Percentiles rank a stretch among this genome's conserved stretches.
Evolutionary conservation across 2,797 vertebrate species (phyloP).

Genomic region (Erethizon dorsatum): DNA sequence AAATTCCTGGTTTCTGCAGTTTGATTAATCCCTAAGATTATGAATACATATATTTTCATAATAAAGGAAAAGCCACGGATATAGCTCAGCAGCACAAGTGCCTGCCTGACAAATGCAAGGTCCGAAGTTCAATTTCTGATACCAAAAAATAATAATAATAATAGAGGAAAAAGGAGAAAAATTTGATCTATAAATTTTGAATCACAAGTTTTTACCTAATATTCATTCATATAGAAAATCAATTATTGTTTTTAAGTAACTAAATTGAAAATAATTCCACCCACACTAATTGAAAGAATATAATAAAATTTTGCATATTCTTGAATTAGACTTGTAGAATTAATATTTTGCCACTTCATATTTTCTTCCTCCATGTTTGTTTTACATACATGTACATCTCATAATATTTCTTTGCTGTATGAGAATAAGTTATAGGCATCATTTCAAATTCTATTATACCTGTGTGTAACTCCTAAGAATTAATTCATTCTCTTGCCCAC

Average conservation of each 20-base stretch:
- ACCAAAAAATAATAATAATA: no score
- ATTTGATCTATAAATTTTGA: background rate
- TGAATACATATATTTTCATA: background rate
- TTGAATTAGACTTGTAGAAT: background rate
- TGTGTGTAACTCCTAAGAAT: background rate
- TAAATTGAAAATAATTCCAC: background rate
- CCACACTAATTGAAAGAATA: background rate
- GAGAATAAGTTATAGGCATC: background rate
- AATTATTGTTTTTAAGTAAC: background rate
- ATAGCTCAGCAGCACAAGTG: no score
- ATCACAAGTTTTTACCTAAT: background rate
- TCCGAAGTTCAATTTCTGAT: no score
- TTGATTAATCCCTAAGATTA: background rate
- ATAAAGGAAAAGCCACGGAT: no score
- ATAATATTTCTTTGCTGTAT: background rate
- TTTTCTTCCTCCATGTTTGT: background rate
- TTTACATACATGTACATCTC: background rate
- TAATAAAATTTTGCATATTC: background rate
- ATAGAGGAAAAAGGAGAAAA: background rate
- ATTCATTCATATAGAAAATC: background rate
- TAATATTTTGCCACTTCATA: background rate
- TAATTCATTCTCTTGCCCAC: background rate
- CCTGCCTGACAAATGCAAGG: no score
- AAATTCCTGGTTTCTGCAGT: background rate
- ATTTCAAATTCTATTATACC: background rate